Base-by-base conservation (phyloP, 2,113 vertebrate genomes). In the Catharus fuscescens region DNA sequence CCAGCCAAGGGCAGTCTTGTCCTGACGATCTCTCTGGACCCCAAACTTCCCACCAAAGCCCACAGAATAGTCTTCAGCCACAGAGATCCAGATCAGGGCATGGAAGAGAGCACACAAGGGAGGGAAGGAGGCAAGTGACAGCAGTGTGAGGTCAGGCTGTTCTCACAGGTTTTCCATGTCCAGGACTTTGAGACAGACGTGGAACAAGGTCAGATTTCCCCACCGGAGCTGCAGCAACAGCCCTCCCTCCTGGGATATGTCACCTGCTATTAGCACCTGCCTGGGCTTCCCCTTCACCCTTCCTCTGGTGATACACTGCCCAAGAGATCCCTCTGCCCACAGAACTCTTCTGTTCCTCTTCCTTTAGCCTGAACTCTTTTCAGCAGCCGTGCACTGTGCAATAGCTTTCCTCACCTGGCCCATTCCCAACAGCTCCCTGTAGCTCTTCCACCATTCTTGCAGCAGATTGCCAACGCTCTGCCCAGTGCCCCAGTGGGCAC, bases 1-100 rank as follows among this genome's bases (percentile, higher is more conserved):
- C 98, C 97, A 98, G 53, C 96, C 95, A 29, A 97, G 56, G 60
- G 97, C 97, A 44, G 97, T 96, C 78, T 98, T 98, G 97, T 99
- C 98, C 84, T 99, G 98, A 38, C 97, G 98, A 53, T 98, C 98
- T 81, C 96, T 98, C 96, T 99, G 98, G 26, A 99, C 97, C 0
- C 98, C 98, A 5, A 97, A 99, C 85, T 98, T 99, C 28, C 96
- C 97, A 69, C 95, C 97, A 56, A 97, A 97, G 40, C 96, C 97
- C 64, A 97, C 28, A 3, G 97, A 72, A 38, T 97, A 97, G 61
- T 97, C 97, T 98, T 95, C 71, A 95, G 52, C 18, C 87, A 84
- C 21, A 8, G 45, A 21, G 23, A 87, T 83, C 28, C 94, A 87
- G n/a, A 48, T 26, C 44, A 54, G 1, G 16, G 26, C 38, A 62